phyloP scores from a whole-genome alignment of 2,113 vertebrate genomes.

The Phaethon lepturus region DNA sequence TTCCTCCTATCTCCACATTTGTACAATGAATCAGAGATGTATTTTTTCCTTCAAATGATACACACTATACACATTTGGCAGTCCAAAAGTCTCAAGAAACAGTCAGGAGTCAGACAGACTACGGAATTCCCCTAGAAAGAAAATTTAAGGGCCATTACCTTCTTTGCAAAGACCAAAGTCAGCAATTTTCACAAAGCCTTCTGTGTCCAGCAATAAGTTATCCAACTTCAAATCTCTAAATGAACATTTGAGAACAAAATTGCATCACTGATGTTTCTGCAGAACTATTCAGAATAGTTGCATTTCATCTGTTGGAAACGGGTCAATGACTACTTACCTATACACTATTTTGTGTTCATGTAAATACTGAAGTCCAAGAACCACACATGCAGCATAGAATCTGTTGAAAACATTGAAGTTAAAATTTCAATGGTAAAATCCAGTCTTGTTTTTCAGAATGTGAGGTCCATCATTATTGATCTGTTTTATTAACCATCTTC shows the following conservation, averaged over 20 bases:
- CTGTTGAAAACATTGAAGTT: conserved; percentile 73
- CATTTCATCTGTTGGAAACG: not conserved
- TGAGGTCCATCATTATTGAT: not conserved
- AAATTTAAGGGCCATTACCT: conserved; percentile 78
- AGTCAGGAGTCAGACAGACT: not conserved
- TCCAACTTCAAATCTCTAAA: conserved; percentile 97
- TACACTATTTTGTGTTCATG: conserved; percentile 99
- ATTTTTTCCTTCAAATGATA: not conserved
- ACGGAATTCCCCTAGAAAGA: not conserved
- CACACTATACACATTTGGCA: not conserved
- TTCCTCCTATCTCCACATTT: not conserved
- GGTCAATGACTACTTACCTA: conserved; percentile 81
- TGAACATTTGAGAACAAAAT: conserved; percentile 43
- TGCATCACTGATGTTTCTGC: not conserved
- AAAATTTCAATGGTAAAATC: not conserved
- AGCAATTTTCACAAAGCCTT: conserved; percentile 98
- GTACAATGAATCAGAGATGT: not conserved
- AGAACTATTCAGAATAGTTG: not conserved
- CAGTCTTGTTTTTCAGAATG: not conserved
- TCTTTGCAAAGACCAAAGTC: conserved; percentile 99
- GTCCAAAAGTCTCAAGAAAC: not conserved
- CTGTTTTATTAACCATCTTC: not conserved
- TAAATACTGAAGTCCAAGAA: conserved; percentile 95
- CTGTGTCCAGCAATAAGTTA: conserved; percentile 95
- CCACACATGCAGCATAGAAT: conserved; percentile 97